Conservation (phyloP, 2,888 invertebrate genomes). For the Nemotelus pantherinus region DNA sequence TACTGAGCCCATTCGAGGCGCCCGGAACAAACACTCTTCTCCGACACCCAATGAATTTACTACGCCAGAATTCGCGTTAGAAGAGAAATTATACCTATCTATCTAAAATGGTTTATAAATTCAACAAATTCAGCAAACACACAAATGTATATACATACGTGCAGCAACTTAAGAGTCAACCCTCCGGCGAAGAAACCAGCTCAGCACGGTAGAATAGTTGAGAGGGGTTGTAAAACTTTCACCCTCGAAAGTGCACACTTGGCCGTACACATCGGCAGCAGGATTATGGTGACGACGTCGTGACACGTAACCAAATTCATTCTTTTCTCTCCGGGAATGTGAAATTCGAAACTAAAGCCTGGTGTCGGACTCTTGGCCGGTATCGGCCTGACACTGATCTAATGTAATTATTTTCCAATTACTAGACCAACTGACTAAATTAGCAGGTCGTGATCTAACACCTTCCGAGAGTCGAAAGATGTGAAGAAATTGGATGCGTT, state of each 20-base stretch:
- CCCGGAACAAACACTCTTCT: conserved; percentile 19
- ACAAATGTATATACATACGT: too few species aligned
- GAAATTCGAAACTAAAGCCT: background rate
- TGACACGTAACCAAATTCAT: background rate
- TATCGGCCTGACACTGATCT: background rate
- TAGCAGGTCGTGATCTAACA: conserved; percentile 40
- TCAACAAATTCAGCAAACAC: background rate
- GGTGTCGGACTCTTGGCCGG: background rate
- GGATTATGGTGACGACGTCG: conserved; percentile 30
- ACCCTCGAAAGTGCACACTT: conserved; percentile 30
- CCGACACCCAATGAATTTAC: conserved; percentile 24
- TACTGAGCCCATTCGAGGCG: conserved; percentile 26
- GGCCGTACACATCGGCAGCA: background rate
- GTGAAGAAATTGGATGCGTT: background rate
- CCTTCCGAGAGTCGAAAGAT: background rate
- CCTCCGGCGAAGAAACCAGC: conserved; percentile 26
- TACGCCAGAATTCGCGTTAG: conserved; percentile 29
- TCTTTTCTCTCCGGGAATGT: conserved; percentile 5
- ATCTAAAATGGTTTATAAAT: conserved; percentile 33
- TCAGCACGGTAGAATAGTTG: conserved; percentile 16
- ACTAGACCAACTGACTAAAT: conserved; percentile 28
- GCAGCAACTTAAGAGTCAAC: conserved; percentile 25
- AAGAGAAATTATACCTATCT: conserved; percentile 37
- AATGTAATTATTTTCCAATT: conserved; percentile 37
- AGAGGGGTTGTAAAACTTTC: conserved; percentile 43